A percentile compares a stretch with the other conserved stretches of the same genome.
Conservation (phyloP, 2,888 invertebrate species). For the Acanthosepion esculentum region DNA sequence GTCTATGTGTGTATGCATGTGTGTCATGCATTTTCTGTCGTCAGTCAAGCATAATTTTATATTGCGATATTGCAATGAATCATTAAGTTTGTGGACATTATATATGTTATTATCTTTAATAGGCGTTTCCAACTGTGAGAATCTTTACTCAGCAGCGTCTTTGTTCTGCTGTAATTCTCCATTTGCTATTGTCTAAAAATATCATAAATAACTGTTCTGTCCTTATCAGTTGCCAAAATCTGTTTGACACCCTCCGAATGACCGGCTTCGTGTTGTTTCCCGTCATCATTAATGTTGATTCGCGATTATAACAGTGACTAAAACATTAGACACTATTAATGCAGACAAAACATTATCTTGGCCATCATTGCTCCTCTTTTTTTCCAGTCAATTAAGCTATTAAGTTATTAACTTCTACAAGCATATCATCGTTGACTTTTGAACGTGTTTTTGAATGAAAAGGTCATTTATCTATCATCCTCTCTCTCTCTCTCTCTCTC, state of each 20-base stretch:
- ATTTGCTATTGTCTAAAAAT: background rate
- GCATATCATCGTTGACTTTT: background rate
- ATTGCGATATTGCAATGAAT: background rate
- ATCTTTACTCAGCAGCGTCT: background rate
- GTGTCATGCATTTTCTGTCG: background rate
- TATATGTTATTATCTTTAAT: background rate
- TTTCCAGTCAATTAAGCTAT: constrained; percentile 9
- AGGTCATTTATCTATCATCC: background rate
- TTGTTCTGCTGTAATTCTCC: too few species aligned
- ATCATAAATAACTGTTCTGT: background rate
- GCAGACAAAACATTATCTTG: background rate
- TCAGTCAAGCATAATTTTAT: background rate
- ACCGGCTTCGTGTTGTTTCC: background rate
- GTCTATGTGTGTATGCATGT: background rate
- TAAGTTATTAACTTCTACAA: background rate
- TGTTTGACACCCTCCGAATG: background rate
- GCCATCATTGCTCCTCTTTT: background rate
- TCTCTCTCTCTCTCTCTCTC: too few species aligned
- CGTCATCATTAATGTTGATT: background rate
- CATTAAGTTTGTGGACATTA: background rate
- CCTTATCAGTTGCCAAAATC: background rate
- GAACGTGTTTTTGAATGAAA: background rate
- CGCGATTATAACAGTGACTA: constrained; percentile 7
- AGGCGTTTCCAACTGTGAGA: background rate
- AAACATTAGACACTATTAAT: background rate